phyloP scores from a whole-genome alignment of 1,140 invertebrate genomes.

The Dermatophagoides farinae region DNA sequence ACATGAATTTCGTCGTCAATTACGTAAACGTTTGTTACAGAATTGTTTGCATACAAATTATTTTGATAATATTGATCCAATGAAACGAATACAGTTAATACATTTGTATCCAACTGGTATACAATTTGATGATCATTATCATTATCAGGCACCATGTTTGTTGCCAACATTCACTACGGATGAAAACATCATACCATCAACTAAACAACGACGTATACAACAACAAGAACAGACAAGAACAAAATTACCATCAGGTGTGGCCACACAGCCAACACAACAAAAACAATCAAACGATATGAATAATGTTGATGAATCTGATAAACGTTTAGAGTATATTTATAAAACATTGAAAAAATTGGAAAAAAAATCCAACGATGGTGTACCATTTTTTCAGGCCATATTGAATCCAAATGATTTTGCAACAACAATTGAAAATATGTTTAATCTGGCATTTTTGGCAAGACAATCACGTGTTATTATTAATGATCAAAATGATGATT shows the following conservation, averaged over 20 bases:
- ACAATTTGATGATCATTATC: neutral
- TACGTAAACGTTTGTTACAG: neutral
- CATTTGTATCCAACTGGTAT: neutral
- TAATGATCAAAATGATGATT: neutral
- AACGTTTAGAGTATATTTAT: neutral
- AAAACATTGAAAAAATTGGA: neutral
- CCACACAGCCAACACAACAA: neutral
- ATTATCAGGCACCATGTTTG: neutral
- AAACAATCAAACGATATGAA: neutral
- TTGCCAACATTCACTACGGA: neutral
- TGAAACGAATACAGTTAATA: neutral
- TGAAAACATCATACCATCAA: no score
- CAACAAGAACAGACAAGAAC: no score
- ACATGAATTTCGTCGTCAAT: neutral
- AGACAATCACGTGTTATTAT: neutral
- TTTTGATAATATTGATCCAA: neutral
- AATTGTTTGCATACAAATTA: neutral
- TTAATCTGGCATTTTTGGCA: neutral
- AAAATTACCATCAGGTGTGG: no score
- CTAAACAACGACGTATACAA: no score
- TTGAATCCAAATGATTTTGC: neutral
- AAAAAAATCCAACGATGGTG: neutral
- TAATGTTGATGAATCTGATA: neutral
- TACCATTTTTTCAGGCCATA: neutral
- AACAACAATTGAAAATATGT: neutral